Evolutionary conservation across 2,888 invertebrate genomes (phyloP).

Genomic region (Rhogogaster chlorosoma): DNA sequence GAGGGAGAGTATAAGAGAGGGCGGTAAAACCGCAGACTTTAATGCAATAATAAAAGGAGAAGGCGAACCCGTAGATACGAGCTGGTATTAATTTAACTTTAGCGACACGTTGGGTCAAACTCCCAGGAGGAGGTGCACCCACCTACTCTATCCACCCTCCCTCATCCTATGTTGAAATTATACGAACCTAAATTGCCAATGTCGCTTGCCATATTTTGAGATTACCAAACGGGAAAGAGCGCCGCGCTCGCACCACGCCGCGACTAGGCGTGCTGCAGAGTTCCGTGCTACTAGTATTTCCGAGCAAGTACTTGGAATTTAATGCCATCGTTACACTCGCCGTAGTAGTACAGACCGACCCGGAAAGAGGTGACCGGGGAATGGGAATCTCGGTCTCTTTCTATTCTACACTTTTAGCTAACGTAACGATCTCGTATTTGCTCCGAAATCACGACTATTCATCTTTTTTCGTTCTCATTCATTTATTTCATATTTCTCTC

Average conservation of each 20-base stretch:
- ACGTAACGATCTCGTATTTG: neutral
- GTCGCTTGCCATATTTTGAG: constrained; percentile 53
- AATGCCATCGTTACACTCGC: constrained; percentile 43
- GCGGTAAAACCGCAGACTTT: constrained; percentile 42
- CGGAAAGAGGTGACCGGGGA: neutral
- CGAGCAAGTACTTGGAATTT: constrained; percentile 42
- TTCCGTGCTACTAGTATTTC: constrained; percentile 31
- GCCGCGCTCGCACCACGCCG: neutral
- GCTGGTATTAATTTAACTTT: constrained; percentile 70
- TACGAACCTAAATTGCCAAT: constrained; percentile 66
- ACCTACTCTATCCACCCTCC: neutral
- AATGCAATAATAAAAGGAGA: constrained; percentile 50
- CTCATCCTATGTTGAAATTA: constrained; percentile 55
- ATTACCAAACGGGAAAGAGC: constrained; percentile 57
- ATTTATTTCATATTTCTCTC: neutral
- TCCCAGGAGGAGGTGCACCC: constrained; percentile 23
- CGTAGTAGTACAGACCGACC: constrained; percentile 38
- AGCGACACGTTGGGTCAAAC: constrained; percentile 59
- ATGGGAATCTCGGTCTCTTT: constrained; percentile 10
- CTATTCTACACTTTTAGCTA: neutral
- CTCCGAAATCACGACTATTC: neutral
- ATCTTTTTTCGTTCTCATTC: neutral
- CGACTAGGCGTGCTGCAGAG: neutral
- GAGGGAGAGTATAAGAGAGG: neutral
- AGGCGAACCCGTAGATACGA: constrained; percentile 33